Percentiles rank a stretch among this genome's conserved stretches.
phyloP scores from a whole-genome alignment of 2,797 vertebrate species.

The Microctenopoma steveboyesi region DNA sequence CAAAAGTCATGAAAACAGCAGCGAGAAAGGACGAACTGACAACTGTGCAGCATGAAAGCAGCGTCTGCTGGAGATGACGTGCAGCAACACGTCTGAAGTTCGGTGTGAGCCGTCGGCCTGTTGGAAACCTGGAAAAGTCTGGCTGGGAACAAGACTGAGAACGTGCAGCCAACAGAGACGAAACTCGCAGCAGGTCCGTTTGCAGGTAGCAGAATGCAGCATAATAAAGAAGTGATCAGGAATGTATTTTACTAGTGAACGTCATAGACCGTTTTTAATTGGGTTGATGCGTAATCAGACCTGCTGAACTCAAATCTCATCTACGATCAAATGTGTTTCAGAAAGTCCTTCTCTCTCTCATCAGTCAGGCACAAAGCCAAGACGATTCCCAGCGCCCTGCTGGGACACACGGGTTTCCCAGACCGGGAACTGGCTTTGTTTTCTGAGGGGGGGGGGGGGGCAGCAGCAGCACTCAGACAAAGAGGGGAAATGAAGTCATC shows the following conservation, averaged over 20 bases:
- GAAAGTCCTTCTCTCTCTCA: constrained; percentile 27
- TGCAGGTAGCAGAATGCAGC: no score
- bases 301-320: constrained; percentile 1
- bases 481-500: constrained; percentile 56
- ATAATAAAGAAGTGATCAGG: no score
- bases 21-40: neutral
- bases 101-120: no score
- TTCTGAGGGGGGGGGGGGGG: constrained; percentile 22
- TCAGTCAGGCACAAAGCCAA: constrained; percentile 40
- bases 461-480: constrained; percentile 30
- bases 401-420: constrained; percentile 26
- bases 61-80: neutral
- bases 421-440: constrained; percentile 31
- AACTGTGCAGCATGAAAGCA: neutral
- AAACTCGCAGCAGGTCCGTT: no score
- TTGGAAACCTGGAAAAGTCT: no score
- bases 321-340: constrained; percentile 10
- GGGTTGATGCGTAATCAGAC: no score
- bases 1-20: neutral
- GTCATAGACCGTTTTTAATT: no score
- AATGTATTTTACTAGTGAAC: no score
- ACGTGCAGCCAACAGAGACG: no score
- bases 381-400: constrained; percentile 50
- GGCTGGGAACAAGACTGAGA: no score
- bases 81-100: neutral